phyloP scores from a whole-genome alignment of 2,888 invertebrate genomes.

The Iselma pallidipennis region DNA sequence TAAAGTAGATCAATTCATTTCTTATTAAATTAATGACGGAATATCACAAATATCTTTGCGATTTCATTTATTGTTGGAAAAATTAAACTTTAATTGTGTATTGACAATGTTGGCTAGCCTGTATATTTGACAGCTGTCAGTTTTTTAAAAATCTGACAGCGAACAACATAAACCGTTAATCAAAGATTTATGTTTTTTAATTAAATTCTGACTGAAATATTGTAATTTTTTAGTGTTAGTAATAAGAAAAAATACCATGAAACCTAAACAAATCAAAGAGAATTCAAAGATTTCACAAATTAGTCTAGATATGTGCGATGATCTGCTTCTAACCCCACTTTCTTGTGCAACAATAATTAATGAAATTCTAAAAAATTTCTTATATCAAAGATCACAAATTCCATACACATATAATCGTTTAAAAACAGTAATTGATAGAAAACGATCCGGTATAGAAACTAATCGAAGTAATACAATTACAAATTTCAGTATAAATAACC shows the following conservation, averaged over 20 bases:
- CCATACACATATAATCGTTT: slow-evolving; percentile 49
- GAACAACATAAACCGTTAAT: not conserved
- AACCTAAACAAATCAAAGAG: not conserved
- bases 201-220: not conserved
- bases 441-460: slow-evolving; percentile 29
- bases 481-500: slow-evolving; percentile 40
- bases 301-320: slow-evolving; percentile 26
- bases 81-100: too few species aligned
- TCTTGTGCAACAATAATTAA: slow-evolving; percentile 63
- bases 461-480: slow-evolving; percentile 6
- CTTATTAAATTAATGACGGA: too few species aligned
- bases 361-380: slow-evolving; percentile 62
- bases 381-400: slow-evolving; percentile 61
- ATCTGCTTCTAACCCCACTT: slow-evolving; percentile 59
- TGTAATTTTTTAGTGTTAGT: not conserved
- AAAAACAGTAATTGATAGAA: slow-evolving; percentile 42
- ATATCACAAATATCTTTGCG: too few species aligned
- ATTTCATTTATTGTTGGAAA: too few species aligned
- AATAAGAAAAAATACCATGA: not conserved
- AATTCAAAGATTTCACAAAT: not conserved
- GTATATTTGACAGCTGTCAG: too few species aligned
- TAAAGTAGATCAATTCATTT: too few species aligned
- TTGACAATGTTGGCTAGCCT: too few species aligned
- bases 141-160: not conserved
- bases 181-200: not conserved